Evolutionary conservation across 2,888 invertebrate genomes (phyloP).

Genomic region (Nemotelus pantherinus): DNA sequence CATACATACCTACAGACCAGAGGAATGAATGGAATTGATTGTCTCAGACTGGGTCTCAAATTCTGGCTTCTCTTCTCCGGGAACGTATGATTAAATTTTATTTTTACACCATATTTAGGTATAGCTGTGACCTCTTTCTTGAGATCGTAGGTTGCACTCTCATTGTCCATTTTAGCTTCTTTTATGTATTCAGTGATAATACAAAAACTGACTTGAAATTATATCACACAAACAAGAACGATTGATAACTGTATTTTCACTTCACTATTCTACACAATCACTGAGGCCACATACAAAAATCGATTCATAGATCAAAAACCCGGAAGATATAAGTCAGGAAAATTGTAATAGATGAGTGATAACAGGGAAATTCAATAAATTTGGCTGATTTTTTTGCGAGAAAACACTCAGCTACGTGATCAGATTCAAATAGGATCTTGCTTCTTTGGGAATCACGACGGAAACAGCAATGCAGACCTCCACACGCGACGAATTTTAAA

Average conservation of each 20-base stretch:
- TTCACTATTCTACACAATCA: not conserved
- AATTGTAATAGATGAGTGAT: too few species aligned
- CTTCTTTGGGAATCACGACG: not conserved
- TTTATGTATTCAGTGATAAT: not conserved
- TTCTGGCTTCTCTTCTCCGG: slow-evolving; percentile 78
- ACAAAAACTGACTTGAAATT: not conserved
- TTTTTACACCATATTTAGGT: slow-evolving; percentile 77
- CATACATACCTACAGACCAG: slow-evolving; percentile 73
- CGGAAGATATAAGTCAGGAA: too few species aligned
- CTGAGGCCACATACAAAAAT: not conserved
- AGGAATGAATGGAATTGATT: slow-evolving; percentile 77
- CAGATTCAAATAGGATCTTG: too few species aligned
- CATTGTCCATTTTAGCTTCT: slow-evolving; percentile 56
- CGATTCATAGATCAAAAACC: too few species aligned
- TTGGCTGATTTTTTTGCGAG: too few species aligned
- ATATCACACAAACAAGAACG: not conserved
- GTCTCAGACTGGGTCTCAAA: slow-evolving; percentile 72
- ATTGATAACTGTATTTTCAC: too few species aligned
- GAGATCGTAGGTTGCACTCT: slow-evolving; percentile 59
- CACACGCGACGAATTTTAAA: not conserved
- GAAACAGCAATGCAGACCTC: not conserved
- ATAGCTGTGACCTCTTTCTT: slow-evolving; percentile 62
- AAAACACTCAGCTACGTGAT: too few species aligned
- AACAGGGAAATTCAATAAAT: too few species aligned
- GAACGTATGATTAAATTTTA: slow-evolving; percentile 78